Conservation (phyloP, 2,888 invertebrate genomes). For the Ophion slaviceki region DNA sequence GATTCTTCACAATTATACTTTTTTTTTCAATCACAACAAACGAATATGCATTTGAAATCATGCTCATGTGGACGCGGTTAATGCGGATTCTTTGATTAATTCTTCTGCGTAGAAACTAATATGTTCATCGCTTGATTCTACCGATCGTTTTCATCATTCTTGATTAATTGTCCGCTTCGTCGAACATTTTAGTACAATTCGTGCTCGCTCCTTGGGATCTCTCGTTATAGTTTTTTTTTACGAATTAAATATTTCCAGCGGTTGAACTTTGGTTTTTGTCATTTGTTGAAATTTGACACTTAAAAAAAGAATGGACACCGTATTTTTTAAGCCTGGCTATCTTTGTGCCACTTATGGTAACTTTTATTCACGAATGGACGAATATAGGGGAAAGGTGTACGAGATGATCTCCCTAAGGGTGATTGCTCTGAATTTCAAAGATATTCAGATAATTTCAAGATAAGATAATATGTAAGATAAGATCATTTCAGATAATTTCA, state of each 20-base stretch:
- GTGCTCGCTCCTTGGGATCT: slow-evolving; percentile 61
- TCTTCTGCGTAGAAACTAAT: slow-evolving; percentile 52
- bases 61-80: not conserved
- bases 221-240: slow-evolving; percentile 20
- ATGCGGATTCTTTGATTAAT: slow-evolving; percentile 10
- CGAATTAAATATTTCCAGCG: slow-evolving; percentile 8
- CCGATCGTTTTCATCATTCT: slow-evolving; percentile 31
- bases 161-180: slow-evolving; percentile 46
- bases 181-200: slow-evolving; percentile 32
- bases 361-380: too few relatives aligned
- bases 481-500: too few relatives aligned
- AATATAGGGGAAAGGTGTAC: too few relatives aligned
- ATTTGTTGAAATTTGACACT: not conserved
- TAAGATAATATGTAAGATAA: too few relatives aligned
- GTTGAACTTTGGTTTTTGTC: slow-evolving; percentile 22
- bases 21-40: not conserved
- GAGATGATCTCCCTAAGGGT: too few relatives aligned
- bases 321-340: too few relatives aligned
- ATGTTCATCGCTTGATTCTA: slow-evolving; percentile 50
- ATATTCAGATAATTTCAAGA: too few relatives aligned
- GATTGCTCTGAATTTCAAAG: too few relatives aligned
- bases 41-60: not conserved
- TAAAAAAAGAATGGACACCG: too few relatives aligned
- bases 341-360: too few relatives aligned
- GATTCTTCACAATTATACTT: not conserved